These are phyloP conservation scores for Cheilosia pagana DNA, from an alignment of 2,888 invertebrate genomes.

Conservation along the genomic window DNA sequence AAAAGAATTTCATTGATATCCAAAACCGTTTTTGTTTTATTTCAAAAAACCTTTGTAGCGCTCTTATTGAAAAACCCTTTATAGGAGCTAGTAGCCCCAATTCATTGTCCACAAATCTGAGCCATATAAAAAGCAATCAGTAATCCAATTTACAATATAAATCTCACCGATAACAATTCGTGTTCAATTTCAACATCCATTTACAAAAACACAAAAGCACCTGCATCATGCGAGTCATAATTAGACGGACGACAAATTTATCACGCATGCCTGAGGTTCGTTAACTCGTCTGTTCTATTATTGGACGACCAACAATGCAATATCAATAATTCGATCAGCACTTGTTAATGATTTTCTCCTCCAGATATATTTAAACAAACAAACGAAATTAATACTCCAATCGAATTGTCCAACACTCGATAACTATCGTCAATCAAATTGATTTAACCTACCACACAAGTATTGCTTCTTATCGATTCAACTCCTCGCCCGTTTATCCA, in stretches of 20 bases:
- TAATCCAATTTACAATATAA: neutral
- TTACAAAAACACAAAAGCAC: neutral
- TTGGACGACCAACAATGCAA: neutral
- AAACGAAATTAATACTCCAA: neutral
- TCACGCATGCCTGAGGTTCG: neutral
- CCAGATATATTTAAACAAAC: too few relatives aligned
- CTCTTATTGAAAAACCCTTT: too few relatives aligned
- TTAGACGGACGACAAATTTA: neutral
- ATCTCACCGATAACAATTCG: constrained; percentile 14
- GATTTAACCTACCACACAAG: constrained; percentile 42
- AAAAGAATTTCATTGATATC: too few relatives aligned
- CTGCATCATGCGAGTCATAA: constrained; percentile 1
- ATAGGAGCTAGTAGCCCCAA: neutral
- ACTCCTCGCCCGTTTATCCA: neutral
- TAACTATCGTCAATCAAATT: neutral
- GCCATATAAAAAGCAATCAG: neutral
- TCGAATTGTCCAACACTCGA: neutral
- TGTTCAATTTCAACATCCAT: constrained; percentile 6
- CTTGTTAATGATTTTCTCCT: too few relatives aligned
- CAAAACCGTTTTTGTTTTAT: too few relatives aligned
- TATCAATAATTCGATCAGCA: too few relatives aligned
- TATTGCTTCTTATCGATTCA: constrained; percentile 35
- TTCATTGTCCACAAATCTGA: neutral
- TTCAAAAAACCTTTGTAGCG: too few relatives aligned
- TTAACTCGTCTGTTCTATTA: neutral